A percentile compares a stretch with the other conserved stretches of the same genome.
phyloP scores from a whole-genome alignment of 2,797 vertebrate genomes.

The Chloroceryle inda region DNA sequence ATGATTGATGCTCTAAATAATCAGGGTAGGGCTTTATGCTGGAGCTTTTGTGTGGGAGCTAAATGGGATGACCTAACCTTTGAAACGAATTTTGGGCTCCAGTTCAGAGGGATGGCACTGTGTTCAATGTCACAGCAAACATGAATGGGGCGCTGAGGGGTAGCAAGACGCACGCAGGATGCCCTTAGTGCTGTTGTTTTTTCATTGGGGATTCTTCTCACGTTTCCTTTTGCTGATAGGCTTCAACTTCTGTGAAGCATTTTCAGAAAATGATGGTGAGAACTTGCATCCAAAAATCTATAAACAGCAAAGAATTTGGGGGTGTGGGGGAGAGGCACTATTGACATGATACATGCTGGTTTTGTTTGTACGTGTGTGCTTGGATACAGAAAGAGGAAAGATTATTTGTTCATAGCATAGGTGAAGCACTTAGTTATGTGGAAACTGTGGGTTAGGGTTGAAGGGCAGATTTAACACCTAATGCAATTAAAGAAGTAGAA shows the following conservation, averaged over 20 bases:
- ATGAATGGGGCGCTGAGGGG: background rate
- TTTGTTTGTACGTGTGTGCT: background rate
- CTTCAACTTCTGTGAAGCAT: background rate
- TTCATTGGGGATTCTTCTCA: background rate
- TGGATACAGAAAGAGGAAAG: background rate
- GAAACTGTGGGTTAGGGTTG: background rate
- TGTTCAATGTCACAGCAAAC: background rate
- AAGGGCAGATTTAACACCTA: background rate
- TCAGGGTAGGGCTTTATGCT: slow-evolving; percentile 20
- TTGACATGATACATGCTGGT: background rate
- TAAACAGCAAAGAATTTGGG: background rate
- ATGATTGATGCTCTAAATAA: slow-evolving; percentile 57
- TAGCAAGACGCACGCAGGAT: background rate
- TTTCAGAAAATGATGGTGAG: background rate
- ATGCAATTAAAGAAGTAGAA: background rate
- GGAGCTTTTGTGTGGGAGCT: slow-evolving; percentile 43
- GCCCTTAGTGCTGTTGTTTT: background rate
- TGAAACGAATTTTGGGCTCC: background rate
- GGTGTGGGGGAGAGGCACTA: background rate
- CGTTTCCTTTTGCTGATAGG: background rate
- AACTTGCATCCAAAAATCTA: background rate
- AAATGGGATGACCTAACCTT: slow-evolving; percentile 56
- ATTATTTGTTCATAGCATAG: background rate
- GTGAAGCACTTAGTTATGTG: background rate
- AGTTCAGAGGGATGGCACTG: background rate